Base-by-base conservation (phyloP, 2,888 invertebrate species). In the Cephalotes varians region DNA sequence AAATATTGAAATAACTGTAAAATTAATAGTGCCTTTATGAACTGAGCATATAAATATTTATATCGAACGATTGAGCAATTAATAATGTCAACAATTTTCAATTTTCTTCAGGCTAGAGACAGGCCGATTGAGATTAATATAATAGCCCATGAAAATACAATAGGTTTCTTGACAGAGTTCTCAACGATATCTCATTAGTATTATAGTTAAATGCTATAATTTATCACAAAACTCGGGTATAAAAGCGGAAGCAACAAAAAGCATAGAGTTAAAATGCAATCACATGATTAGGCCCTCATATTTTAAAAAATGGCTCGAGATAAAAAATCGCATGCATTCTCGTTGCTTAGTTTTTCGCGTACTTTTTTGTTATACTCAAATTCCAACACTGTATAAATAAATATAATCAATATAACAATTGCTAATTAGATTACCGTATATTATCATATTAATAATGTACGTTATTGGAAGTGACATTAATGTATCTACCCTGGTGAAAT, bases 331-430 rank as follows among this genome's bases (percentile, higher is more conserved):
- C n/a, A 47, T n/a, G 7, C 7, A 21, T 64, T 47, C 28, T 47
- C 12, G 12, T 47, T 47, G 25, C 65, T 44, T 25, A 28, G 15
- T 44, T 65, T 25, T 10, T 15, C 21, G 3, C 51, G 3, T 51
- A 51, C 51, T 21, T 51, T 21, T 64, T 21, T 64, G 62, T 65
- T 67, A 67, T 71, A 71, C 25, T 18, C 12, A 58, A 56, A 56
- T 58, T 40, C 18, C 40, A 72, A 72, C 37, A 28, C 10, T 40
- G 18, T 47, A 74, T 37, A 64, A 76, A 25, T 37, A 76, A 74
- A 64, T 51, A 65, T n/a, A 56, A 58, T 58, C 15, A 25, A 9
- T 31, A 74, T 51, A 25, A 51, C n/a, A 51, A 25, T 74, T 12
- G 25, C 25, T 64, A 49, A 64, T 62, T 51, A 49, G 7, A 2